These are phyloP conservation scores for Caranx melampygus DNA, from an alignment of 2,113 vertebrate species.

Conservation along the genomic window DNA sequence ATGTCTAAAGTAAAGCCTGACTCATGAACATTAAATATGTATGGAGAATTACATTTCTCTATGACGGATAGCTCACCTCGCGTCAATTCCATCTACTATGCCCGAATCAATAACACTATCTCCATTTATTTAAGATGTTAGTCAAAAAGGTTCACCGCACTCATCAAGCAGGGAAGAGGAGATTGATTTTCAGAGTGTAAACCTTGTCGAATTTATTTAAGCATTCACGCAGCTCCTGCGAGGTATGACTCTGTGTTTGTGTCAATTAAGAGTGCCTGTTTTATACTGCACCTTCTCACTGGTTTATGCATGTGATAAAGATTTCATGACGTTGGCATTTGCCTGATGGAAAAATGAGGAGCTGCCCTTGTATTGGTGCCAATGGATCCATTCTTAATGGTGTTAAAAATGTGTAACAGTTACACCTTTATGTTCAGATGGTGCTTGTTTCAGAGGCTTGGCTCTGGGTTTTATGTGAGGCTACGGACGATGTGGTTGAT, in stretches of 20 bases:
- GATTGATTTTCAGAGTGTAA: conserved; percentile 48
- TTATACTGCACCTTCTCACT: conserved; percentile 14
- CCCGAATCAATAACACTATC: conserved; percentile 42
- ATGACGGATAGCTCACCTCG: conserved; percentile 36
- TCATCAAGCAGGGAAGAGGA: neutral
- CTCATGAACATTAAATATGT: conserved; percentile 49
- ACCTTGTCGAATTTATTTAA: conserved; percentile 41
- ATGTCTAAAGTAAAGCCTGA: conserved; percentile 30
- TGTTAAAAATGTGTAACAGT: neutral
- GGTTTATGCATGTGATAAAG: conserved; percentile 47
- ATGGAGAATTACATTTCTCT: conserved; percentile 28
- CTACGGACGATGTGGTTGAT: too few species aligned
- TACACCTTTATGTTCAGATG: neutral
- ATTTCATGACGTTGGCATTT: conserved; percentile 37
- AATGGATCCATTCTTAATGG: neutral
- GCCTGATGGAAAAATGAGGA: neutral
- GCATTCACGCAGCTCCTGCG: conserved; percentile 19
- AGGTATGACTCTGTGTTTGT: conserved; percentile 40
- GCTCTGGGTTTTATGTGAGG: neutral
- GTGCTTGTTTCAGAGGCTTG: neutral
- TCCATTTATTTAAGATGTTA: conserved; percentile 55
- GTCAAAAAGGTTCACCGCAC: conserved; percentile 37
- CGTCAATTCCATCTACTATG: conserved; percentile 4
- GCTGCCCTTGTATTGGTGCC: neutral
- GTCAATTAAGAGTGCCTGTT: conserved; percentile 57